A percentile compares a stretch with the other conserved stretches of the same genome.
Evolutionary conservation across 2,113 vertebrate species (phyloP).

Genomic region (Capricornis sumatraensis): DNA sequence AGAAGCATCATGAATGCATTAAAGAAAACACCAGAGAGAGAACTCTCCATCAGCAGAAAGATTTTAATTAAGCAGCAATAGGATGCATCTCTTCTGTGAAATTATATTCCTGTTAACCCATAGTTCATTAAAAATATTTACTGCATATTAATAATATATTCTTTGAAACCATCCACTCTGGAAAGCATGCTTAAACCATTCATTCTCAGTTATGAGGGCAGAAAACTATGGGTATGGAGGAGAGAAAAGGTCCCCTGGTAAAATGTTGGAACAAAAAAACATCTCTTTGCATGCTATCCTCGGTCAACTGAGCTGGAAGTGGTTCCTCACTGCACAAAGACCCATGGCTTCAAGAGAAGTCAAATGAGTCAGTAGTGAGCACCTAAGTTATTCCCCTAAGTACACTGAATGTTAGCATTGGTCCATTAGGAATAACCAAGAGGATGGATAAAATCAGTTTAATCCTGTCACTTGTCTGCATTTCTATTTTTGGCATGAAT

Average conservation of each 20-base stretch:
- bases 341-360: neutral
- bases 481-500: neutral
- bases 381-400: neutral
- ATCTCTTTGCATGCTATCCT: neutral
- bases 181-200: conserved; percentile 21
- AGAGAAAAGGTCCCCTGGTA: neutral
- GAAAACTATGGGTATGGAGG: neutral
- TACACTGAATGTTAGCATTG: neutral
- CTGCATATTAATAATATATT: conserved; percentile 29
- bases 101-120: conserved; percentile 66
- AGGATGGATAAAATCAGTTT: neutral
- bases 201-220: neutral
- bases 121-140: conserved; percentile 69
- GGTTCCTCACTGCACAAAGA: neutral
- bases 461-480: neutral
- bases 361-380: neutral
- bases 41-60: conserved; percentile 79
- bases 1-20: conserved; percentile 83
- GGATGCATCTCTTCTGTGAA: conserved; percentile 76
- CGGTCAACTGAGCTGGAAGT: neutral
- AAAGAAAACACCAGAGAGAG: conserved; percentile 84
- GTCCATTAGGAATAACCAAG: neutral
- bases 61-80: conserved; percentile 85
- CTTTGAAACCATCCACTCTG: conserved; percentile 52
- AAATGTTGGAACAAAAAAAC: neutral